A percentile compares a stretch with the other conserved stretches of the same genome.
phyloP scores from a whole-genome alignment of 2,797 vertebrate species.

The Melanogrammus aeglefinus region DNA sequence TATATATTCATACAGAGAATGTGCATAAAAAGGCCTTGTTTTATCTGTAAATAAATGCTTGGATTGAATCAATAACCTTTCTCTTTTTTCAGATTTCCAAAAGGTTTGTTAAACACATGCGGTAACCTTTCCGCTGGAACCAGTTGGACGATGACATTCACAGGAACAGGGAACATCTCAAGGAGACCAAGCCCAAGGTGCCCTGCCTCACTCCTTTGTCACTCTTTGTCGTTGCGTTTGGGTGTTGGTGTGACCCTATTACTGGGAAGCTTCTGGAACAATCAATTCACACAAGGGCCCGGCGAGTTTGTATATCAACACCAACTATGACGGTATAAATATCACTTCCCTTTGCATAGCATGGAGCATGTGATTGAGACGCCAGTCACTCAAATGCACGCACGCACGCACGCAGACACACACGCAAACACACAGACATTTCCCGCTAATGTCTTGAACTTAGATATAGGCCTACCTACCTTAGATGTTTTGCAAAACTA shows the following conservation, averaged over 20 bases:
- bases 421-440: conserved; percentile 24
- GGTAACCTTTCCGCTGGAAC: neutral
- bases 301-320: conserved; percentile 62
- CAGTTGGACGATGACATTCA: neutral
- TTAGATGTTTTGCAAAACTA: conserved; percentile 23
- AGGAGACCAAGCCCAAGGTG: neutral
- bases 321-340: conserved; percentile 69
- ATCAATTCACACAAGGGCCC: conserved; percentile 53
- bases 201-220: conserved; percentile 45
- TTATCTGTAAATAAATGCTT: neutral
- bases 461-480: too few relatives aligned
- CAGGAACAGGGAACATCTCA: conserved; percentile 17
- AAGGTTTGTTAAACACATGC: neutral
- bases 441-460: conserved; percentile 26
- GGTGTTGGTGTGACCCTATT: conserved; percentile 66
- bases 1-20: neutral
- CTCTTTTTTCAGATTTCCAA: neutral
- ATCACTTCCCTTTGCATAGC: conserved; percentile 62
- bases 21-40: neutral
- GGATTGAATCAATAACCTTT: neutral
- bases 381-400: conserved; percentile 20
- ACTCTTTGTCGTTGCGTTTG: conserved; percentile 66
- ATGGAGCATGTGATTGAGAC: conserved; percentile 41
- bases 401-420: conserved; percentile 22
- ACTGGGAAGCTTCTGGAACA: conserved; percentile 51